phyloP scores from a whole-genome alignment of 2,888 invertebrate genomes.

The Rhamnusium bicolor region DNA sequence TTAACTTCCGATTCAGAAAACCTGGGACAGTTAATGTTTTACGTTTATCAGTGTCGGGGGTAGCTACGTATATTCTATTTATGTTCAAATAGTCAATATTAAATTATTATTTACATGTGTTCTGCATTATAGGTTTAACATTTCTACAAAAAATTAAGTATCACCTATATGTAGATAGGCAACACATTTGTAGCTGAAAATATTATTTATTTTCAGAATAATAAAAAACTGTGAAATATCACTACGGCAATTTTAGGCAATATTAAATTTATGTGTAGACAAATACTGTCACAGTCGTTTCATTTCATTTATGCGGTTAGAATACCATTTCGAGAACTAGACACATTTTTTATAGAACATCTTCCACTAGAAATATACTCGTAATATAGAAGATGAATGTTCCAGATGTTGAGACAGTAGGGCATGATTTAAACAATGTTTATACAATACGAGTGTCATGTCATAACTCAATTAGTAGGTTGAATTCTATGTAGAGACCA shows the following conservation, averaged over 20 bases:
- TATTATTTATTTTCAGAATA: no score
- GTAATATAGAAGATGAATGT: neutral
- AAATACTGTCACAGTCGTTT: no score
- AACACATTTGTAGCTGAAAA: no score
- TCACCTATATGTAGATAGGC: no score
- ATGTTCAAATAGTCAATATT: neutral
- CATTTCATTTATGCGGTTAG: no score
- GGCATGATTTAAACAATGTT: slow-evolving; percentile 10
- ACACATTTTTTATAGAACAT: neutral
- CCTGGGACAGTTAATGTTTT: neutral
- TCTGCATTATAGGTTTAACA: neutral
- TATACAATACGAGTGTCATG: neutral
- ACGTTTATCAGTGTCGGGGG: neutral
- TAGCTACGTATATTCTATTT: neutral
- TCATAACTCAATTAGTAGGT: slow-evolving; percentile 26
- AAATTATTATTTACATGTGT: neutral
- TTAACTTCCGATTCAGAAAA: neutral
- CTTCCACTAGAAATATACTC: neutral
- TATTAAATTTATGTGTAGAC: no score
- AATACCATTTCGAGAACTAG: no score
- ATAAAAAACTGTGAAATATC: no score
- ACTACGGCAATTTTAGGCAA: no score
- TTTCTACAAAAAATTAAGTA: no score
- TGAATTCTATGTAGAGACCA: slow-evolving; percentile 12
- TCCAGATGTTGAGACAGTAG: slow-evolving; percentile 8